Conservation (phyloP, 1,140 invertebrate genomes). For the Bombus terrestris region DNA sequence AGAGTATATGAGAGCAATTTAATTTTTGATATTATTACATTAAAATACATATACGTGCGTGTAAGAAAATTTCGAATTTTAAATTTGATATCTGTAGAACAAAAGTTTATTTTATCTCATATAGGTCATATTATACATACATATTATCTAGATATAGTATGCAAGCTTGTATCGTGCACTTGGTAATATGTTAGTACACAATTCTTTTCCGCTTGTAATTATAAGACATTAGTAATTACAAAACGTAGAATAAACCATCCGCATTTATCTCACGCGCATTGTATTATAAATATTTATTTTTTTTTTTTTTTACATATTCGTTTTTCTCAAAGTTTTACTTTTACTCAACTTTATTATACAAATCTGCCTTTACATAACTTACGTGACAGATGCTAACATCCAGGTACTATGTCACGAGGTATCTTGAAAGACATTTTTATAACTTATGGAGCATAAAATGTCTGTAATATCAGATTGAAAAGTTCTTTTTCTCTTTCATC, state of each 20-base stretch:
- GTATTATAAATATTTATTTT: conserved; percentile 61
- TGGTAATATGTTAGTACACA: conserved; percentile 22
- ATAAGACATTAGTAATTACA: conserved; percentile 14
- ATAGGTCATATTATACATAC: conserved; percentile 58
- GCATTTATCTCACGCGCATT: conserved; percentile 57
- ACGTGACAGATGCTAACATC: conserved; percentile 55
- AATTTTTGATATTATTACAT: conserved; percentile 15
- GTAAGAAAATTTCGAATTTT: conserved; percentile 1
- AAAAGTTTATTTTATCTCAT: conserved; percentile 44
- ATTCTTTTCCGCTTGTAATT: conserved; percentile 22
- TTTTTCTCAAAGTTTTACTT: conserved; percentile 43
- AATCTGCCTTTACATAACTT: conserved; percentile 47
- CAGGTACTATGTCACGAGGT: conserved; percentile 58
- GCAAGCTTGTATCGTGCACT: conserved; percentile 33
- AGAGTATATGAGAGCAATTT: conserved; percentile 29
- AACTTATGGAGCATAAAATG: conserved; percentile 44
- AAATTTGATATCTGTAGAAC: conserved; percentile 28
- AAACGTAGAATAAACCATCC: conserved; percentile 14
- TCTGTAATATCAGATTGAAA: conserved; percentile 24
- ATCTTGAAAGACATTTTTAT: conserved; percentile 62
- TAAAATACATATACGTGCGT: conserved; percentile 23
- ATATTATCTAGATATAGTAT: conserved; percentile 55
- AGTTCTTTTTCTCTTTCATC: conserved; percentile 1
- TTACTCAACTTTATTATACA: conserved; percentile 60
- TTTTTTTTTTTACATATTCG: conserved; percentile 58